phyloP scores from a whole-genome alignment of 2,888 invertebrate genomes.

The Nomada fabriciana region DNA sequence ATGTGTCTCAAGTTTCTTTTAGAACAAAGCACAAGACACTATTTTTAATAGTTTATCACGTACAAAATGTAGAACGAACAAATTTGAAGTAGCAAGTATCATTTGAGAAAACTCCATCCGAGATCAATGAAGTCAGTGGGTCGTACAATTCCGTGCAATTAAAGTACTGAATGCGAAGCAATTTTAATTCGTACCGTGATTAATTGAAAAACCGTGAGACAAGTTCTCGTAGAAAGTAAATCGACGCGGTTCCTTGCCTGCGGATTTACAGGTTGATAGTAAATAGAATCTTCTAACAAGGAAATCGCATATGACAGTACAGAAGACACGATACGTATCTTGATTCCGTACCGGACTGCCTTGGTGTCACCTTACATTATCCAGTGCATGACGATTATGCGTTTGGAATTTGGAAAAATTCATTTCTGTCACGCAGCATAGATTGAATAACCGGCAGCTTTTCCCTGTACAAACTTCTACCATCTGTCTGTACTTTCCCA shows the following conservation, averaged over 20 bases:
- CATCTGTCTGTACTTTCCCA: not conserved
- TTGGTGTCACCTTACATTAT: slow-evolving; percentile 77
- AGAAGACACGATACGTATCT: slow-evolving; percentile 35
- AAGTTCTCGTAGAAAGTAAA: slow-evolving; percentile 28
- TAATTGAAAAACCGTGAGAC: slow-evolving; percentile 42
- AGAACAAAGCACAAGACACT: not conserved
- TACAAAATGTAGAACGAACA: not conserved
- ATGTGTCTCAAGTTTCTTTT: not conserved
- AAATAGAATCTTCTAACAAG: not conserved
- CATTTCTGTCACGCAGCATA: slow-evolving; percentile 53
- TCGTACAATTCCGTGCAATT: slow-evolving; percentile 57
- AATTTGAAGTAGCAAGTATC: slow-evolving; percentile 12
- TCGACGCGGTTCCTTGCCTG: too few species aligned
- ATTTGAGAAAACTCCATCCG: slow-evolving; percentile 42
- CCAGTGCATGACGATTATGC: slow-evolving; percentile 75
- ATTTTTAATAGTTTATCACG: not conserved
- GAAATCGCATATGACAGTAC: slow-evolving; percentile 5
- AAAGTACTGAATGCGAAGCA: slow-evolving; percentile 28
- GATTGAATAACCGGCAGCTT: slow-evolving; percentile 26
- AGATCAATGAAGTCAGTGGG: slow-evolving; percentile 48
- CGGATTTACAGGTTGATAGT: not conserved
- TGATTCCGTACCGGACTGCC: slow-evolving; percentile 66
- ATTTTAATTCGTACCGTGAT: slow-evolving; percentile 37
- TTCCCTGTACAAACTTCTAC: not conserved
- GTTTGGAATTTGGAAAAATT: slow-evolving; percentile 71